These are phyloP conservation scores for Luscinia luscinia DNA, from an alignment of 2,797 vertebrate genomes.

Conservation along the genomic window DNA sequence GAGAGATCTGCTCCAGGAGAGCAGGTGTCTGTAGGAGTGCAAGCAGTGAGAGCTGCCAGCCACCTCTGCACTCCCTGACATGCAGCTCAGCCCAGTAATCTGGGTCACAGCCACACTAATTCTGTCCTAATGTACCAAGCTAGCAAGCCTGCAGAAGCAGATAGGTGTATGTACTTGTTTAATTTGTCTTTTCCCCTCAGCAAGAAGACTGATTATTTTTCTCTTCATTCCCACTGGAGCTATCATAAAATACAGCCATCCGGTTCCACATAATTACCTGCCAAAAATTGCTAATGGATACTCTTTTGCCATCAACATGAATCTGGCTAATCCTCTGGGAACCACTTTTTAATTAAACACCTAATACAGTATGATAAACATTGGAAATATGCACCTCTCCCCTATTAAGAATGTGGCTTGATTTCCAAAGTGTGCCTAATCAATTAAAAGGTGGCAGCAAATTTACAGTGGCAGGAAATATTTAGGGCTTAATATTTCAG, in stretches of 20 bases:
- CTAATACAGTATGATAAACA: slow-evolving; percentile 55
- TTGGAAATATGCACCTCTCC: neutral
- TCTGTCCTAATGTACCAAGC: neutral
- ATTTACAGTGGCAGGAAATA: slow-evolving; percentile 42
- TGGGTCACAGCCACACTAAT: neutral
- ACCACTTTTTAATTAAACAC: slow-evolving; percentile 74
- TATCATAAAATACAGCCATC: slow-evolving; percentile 50
- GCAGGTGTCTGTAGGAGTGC: neutral
- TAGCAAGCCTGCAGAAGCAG: neutral
- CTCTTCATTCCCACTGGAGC: slow-evolving; percentile 32
- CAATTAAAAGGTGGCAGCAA: slow-evolving; percentile 37
- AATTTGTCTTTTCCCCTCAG: neutral
- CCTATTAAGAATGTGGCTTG: slow-evolving; percentile 6
- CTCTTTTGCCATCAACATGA: slow-evolving; percentile 32
- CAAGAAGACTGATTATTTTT: slow-evolving; percentile 14
- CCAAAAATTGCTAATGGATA: slow-evolving; percentile 49
- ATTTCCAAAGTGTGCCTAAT: slow-evolving; percentile 53
- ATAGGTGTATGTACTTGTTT: neutral
- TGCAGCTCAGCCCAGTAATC: neutral
- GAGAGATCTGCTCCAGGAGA: neutral
- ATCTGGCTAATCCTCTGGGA: slow-evolving; percentile 57
- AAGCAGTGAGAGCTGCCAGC: neutral
- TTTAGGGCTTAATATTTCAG: slow-evolving; percentile 26
- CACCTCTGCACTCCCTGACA: fast-evolving
- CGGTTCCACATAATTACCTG: slow-evolving; percentile 62